These are phyloP conservation scores for Synchiropus splendidus DNA, from an alignment of 2,113 vertebrate genomes.

Conservation along the genomic window DNA sequence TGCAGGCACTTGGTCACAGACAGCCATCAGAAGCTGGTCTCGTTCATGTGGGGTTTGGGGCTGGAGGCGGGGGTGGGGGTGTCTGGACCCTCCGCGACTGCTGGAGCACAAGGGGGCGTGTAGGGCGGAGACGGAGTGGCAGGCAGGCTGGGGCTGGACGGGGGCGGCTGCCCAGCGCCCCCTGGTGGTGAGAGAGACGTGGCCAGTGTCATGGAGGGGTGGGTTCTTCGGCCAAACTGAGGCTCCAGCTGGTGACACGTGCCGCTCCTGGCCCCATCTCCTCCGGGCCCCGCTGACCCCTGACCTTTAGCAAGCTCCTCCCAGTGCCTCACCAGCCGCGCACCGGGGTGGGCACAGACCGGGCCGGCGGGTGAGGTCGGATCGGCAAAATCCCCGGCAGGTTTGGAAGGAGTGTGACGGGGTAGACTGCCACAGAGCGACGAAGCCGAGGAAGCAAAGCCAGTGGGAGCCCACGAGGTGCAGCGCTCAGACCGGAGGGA, in stretches of 20 bases:
- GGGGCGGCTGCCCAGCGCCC: conserved; percentile 22
- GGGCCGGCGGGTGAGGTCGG: conserved; percentile 3
- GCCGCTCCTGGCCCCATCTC: conserved; percentile 50
- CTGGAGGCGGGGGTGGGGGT: conserved; percentile 12
- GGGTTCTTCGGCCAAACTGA: conserved; percentile 39
- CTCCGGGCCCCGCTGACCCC: conserved; percentile 22
- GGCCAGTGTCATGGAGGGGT: conserved; percentile 1
- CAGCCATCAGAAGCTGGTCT: conserved; percentile 82
- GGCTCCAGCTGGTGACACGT: conserved; percentile 57
- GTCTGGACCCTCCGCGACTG: conserved; percentile 16
- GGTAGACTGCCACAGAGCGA: conserved; percentile 52
- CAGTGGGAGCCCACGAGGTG: conserved; percentile 7
- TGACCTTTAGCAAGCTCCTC: conserved; percentile 67
- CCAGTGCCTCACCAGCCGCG: conserved; percentile 12
- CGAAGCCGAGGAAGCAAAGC: conserved; percentile 6
- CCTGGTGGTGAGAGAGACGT: conserved; percentile 6
- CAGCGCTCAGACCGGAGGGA: conserved; percentile 29
- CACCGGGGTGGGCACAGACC: conserved; percentile 26
- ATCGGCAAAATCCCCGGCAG: conserved; percentile 10
- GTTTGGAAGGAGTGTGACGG: conserved; percentile 46
- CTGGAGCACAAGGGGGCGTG: conserved; percentile 1
- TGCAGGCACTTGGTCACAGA: not conserved
- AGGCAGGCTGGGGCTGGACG: conserved; percentile 30
- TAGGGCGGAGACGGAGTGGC: conserved; percentile 34
- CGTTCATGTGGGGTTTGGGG: conserved; percentile 73